Conservation (phyloP, 2,888 invertebrate genomes). For the Harpalus rufipes region DNA sequence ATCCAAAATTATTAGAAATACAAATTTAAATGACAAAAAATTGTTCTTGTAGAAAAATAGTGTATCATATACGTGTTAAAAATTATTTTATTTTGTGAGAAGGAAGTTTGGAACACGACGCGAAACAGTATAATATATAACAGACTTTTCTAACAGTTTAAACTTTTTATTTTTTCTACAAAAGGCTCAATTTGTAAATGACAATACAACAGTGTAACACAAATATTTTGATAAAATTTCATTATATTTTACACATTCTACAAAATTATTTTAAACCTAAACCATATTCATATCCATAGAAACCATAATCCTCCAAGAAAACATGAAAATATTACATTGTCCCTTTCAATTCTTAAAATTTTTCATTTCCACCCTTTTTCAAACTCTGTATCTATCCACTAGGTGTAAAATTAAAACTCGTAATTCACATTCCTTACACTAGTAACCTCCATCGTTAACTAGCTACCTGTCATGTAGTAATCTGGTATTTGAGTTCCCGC, state of each 20-base stretch:
- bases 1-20: too few species aligned
- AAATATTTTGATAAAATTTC: too few species aligned
- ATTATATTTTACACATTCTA: background rate
- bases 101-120: too few species aligned
- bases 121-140: too few species aligned
- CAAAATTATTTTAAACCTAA: background rate
- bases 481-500: background rate
- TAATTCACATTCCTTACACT: constrained; percentile 32
- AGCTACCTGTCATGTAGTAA: constrained; percentile 32
- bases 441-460: constrained; percentile 5
- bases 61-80: too few species aligned
- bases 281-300: background rate
- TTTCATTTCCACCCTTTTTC: background rate
- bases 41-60: too few species aligned
- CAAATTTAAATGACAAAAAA: too few species aligned
- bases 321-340: constrained; percentile 31
- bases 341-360: background rate
- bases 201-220: too few species aligned
- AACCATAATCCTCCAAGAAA: constrained; percentile 12
- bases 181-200: too few species aligned
- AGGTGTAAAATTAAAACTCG: constrained; percentile 36
- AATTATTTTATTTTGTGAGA: too few species aligned
- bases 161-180: too few species aligned
- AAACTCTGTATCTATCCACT: constrained; percentile 8
- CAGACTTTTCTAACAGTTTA: too few species aligned